Percentiles rank a stretch among this genome's conserved stretches.
Conservation (phyloP, 2,888 invertebrate genomes). For the Timandra comae region DNA sequence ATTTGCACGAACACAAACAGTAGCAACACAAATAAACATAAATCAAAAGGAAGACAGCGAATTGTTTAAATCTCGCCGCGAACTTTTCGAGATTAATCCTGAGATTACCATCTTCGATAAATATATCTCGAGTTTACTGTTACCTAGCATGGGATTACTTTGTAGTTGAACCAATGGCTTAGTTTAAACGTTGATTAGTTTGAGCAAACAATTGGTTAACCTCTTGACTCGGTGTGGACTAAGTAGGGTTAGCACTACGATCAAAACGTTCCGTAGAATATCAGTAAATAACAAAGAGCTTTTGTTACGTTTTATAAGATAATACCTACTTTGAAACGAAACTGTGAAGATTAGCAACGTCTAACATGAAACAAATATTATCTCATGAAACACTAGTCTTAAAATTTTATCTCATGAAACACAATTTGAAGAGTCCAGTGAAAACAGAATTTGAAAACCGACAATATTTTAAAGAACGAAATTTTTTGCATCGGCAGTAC, state of each 20-base stretch:
- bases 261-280: too few relatives aligned
- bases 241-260: conserved; percentile 33
- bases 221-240: conserved; percentile 35
- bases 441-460: too few relatives aligned
- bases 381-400: too few relatives aligned
- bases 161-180: conserved; percentile 44
- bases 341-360: too few relatives aligned
- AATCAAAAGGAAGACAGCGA: conserved; percentile 14
- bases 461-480: too few relatives aligned
- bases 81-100: conserved; percentile 1
- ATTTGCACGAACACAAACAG: conserved; percentile 26
- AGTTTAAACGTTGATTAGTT: conserved; percentile 46
- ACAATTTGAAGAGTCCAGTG: too few relatives aligned
- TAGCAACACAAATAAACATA: conserved; percentile 21
- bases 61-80: not conserved
- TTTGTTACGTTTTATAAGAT: too few relatives aligned
- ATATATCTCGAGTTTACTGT: conserved; percentile 30
- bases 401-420: too few relatives aligned
- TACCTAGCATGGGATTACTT: conserved; percentile 39
- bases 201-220: conserved; percentile 47
- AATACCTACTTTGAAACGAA: too few relatives aligned
- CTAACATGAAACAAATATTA: too few relatives aligned
- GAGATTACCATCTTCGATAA: conserved; percentile 8
- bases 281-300: too few relatives aligned
- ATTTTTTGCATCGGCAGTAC: too few relatives aligned